phyloP scores from a whole-genome alignment of 2,888 invertebrate genomes.

The Athalia rosae region DNA sequence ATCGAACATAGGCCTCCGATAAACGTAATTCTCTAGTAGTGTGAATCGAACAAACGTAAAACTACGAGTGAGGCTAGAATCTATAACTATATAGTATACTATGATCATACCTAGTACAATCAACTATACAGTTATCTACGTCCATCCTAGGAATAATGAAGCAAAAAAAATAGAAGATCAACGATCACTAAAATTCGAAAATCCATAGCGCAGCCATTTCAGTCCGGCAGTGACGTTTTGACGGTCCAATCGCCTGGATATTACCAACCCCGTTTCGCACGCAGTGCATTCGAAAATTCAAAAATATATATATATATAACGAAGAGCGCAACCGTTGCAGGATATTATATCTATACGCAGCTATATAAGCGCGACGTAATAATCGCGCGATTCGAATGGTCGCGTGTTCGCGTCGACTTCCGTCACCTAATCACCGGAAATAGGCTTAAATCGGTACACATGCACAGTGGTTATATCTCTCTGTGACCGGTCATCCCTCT shows the following conservation, averaged over 20 bases:
- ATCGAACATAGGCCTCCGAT: conserved; percentile 19
- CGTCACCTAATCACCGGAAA: conserved; percentile 36
- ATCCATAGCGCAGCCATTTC: neutral
- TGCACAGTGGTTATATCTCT: conserved; percentile 1
- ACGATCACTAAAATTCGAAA: conserved; percentile 37
- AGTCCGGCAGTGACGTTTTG: neutral
- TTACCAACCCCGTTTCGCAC: too few relatives aligned
- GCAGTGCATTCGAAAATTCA: too few relatives aligned
- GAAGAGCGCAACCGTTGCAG: too few relatives aligned
- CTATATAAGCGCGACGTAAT: neutral
- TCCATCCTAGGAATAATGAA: conserved; percentile 21
- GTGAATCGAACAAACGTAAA: conserved; percentile 17
- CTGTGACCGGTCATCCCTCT: neutral
- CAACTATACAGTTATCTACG: too few relatives aligned
- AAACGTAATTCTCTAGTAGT: conserved; percentile 17
- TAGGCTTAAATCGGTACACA: conserved; percentile 8
- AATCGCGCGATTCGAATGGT: conserved; percentile 23
- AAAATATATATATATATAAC: too few relatives aligned
- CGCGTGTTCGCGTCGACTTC: conserved; percentile 37
- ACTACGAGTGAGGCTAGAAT: too few relatives aligned
- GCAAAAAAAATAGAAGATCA: conserved; percentile 24
- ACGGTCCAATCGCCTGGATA: neutral
- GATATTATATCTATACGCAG: neutral
- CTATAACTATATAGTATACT: too few relatives aligned
- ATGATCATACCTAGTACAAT: too few relatives aligned